Evolutionary conservation across 2,797 vertebrate species (phyloP).

Genomic region (Sebastes glaucus): DNA sequence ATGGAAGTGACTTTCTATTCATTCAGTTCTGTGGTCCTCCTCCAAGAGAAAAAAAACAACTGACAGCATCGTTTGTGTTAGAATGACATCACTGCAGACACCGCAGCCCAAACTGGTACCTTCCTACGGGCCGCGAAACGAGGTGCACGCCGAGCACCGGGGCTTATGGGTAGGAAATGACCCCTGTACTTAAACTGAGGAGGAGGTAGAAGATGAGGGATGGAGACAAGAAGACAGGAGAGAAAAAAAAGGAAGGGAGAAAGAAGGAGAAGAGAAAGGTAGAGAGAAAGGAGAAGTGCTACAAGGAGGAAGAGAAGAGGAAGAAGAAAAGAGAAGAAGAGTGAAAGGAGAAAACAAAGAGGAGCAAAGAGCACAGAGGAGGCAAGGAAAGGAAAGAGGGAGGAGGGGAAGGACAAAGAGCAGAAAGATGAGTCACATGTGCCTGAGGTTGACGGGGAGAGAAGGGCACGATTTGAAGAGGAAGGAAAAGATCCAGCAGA

Average conservation of each 20-base stretch:
- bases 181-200: conserved; percentile 86
- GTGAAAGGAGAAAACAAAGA: not conserved
- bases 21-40: conserved; percentile 47
- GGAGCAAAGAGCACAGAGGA: not conserved
- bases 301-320: conserved; percentile 30
- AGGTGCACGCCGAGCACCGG: conserved; percentile 80
- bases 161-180: conserved; percentile 85
- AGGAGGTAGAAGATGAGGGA: conserved; percentile 39
- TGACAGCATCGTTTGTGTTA: conserved; percentile 45
- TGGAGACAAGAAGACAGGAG: conserved; percentile 19
- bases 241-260: not conserved
- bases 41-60: conserved; percentile 3
- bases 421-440: conserved; percentile 55
- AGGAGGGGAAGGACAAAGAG: conserved; percentile 8
- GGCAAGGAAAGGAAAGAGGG: not conserved
- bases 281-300: conserved; percentile 36
- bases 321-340: not conserved
- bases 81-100: conserved; percentile 69
- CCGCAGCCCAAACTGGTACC: conserved; percentile 76
- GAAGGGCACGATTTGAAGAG: conserved; percentile 16
- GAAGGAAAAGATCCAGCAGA: conserved; percentile 8
- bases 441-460: conserved; percentile 12
- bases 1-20: conserved; percentile 43
- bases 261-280: conserved; percentile 12
- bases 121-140: conserved; percentile 82